Conservation (phyloP, 1,140 invertebrate species). For the Camponotus floridanus region DNA sequence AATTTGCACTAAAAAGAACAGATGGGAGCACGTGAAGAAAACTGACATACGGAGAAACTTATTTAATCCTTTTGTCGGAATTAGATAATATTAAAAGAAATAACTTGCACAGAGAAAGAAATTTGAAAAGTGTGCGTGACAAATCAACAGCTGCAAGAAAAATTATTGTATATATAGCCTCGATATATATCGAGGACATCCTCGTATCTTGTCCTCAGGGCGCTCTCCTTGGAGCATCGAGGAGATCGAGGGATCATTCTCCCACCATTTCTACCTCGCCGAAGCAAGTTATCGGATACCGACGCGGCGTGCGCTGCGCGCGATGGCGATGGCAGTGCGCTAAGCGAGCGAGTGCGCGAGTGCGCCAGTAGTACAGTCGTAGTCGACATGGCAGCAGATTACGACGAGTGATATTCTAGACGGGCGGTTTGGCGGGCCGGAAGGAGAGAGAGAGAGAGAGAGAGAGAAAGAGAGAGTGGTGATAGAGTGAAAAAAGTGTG, state of each 20-base stretch:
- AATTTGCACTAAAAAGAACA: neutral
- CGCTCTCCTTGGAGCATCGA: slow-evolving; percentile 14
- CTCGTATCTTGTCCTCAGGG: slow-evolving; percentile 4
- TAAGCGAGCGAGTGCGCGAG: slow-evolving; percentile 56
- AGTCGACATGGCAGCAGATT: slow-evolving; percentile 83
- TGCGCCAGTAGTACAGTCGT: slow-evolving; percentile 27
- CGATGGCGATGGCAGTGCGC: slow-evolving; percentile 67
- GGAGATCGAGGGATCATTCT: slow-evolving; percentile 7
- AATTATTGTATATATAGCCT: neutral
- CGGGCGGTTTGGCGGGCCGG: slow-evolving; percentile 34
- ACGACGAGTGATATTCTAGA: slow-evolving; percentile 77
- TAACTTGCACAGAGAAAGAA: neutral
- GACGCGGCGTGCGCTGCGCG: slow-evolving; percentile 49
- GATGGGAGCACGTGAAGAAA: neutral
- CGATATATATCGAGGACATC: slow-evolving; percentile 2
- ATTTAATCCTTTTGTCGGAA: neutral
- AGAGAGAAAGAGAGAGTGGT: neutral
- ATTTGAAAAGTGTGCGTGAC: neutral
- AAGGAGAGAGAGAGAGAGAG: slow-evolving; percentile 37
- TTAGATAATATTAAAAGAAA: neutral
- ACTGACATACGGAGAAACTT: neutral
- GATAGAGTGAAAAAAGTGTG: slow-evolving; percentile 21
- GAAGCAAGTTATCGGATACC: slow-evolving; percentile 55
- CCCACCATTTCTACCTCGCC: neutral
- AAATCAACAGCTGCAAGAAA: neutral